Percentiles rank a stretch among this genome's conserved stretches.
phyloP scores from a whole-genome alignment of 2,888 invertebrate species.

The Apamea anceps region DNA sequence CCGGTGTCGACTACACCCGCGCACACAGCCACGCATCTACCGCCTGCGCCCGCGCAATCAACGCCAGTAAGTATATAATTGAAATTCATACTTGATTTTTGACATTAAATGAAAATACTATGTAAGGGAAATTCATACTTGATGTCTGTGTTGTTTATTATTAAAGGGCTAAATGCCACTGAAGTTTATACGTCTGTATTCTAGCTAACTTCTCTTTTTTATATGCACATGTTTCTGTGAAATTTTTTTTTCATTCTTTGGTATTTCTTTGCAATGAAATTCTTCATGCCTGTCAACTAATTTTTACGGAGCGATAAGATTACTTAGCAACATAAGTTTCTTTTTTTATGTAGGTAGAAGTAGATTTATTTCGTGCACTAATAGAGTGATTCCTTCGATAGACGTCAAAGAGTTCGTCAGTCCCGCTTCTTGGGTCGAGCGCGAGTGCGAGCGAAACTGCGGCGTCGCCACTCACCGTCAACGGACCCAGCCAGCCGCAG shows the following conservation, averaged over 20 bases:
- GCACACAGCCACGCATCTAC: slow-evolving; percentile 76
- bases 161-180: neutral
- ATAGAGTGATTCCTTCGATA: slow-evolving; percentile 47
- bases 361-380: neutral
- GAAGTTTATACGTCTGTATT: neutral
- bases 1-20: slow-evolving; percentile 83
- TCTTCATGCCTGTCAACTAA: slow-evolving; percentile 23
- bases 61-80: slow-evolving; percentile 75
- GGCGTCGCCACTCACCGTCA: slow-evolving; percentile 84
- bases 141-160: neutral
- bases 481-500: slow-evolving; percentile 79
- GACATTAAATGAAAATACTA: neutral
- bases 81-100: neutral
- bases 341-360: neutral
- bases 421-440: slow-evolving; percentile 70
- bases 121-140: neutral
- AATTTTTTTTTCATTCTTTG: neutral
- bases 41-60: slow-evolving; percentile 77
- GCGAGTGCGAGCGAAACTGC: slow-evolving; percentile 73
- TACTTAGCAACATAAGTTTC: neutral
- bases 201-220: neutral
- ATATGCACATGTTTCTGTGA: neutral
- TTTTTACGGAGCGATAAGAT: slow-evolving; percentile 38
- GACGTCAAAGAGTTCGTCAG: slow-evolving; percentile 78
- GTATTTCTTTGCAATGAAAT: neutral